Evolutionary conservation across 2,113 vertebrate genomes (phyloP).

Genomic region (Lagopus muta): DNA sequence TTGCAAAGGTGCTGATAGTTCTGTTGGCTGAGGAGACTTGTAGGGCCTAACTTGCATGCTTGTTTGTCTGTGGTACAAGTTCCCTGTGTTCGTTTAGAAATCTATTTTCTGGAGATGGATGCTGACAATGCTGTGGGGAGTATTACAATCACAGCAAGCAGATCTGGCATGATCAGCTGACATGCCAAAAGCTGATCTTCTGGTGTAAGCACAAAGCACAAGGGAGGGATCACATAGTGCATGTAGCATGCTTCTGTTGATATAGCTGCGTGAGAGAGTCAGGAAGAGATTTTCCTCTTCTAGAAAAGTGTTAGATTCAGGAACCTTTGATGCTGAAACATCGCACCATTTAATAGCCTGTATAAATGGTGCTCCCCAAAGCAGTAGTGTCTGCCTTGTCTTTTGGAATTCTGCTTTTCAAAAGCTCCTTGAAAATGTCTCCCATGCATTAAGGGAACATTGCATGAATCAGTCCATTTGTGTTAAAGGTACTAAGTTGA

Average conservation of each 20-base stretch:
- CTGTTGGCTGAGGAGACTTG: not conserved
- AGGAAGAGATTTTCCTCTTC: not conserved
- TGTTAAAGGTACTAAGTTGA: not conserved
- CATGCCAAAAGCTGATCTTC: not conserved
- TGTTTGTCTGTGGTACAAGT: not conserved
- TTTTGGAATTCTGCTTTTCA: not conserved
- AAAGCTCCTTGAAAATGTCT: not conserved
- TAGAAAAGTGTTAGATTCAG: not conserved
- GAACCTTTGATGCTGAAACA: not conserved
- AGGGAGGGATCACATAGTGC: not conserved
- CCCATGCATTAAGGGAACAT: not conserved
- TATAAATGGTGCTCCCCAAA: not conserved
- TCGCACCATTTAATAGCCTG: not conserved
- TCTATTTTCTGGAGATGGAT: not conserved
- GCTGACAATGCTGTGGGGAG: not conserved
- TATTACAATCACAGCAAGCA: not conserved
- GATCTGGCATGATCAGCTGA: not conserved
- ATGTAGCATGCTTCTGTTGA: not conserved
- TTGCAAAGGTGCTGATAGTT: not conserved
- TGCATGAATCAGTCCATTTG: not conserved
- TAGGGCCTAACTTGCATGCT: not conserved
- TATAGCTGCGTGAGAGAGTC: not conserved
- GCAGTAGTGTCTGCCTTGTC: not conserved
- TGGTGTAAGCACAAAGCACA: not conserved
- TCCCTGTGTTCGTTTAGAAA: not conserved